Evolutionary conservation across 2,888 invertebrate species (phyloP), one percentile per base, ranked within the genome.

Genomic region (Eustalomyia histrio): DNA sequence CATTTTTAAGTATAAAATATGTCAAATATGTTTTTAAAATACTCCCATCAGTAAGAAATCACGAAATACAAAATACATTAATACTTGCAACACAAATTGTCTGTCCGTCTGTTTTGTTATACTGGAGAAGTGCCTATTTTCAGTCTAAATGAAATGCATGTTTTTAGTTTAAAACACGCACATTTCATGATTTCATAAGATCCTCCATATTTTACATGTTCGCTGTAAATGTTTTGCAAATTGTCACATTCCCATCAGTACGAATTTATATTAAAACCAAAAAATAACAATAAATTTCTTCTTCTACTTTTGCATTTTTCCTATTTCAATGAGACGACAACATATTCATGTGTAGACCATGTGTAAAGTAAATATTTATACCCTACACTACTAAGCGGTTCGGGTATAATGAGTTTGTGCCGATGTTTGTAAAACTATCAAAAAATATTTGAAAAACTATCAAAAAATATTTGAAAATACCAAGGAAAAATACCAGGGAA

Each of bases 21-120:
- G 74, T 81, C 71, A 78, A 78, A 78, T 81, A 78, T 78, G 55
- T 74, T 71, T 74, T 68, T 52, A 71, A 71, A 78, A 81, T 72
- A 78, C 71, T 75, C 78, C 74, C 81, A 81, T 81, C 63, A 65
- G 29, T 78, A 74, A 50, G 67, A 63, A 65, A 81, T 75, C 74
- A 78, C 74, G 78, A 74, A 81, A 63, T 65, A 39, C n/a, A 35
- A 43, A 35, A 35, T 35, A 35, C 35, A 35, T 12, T 43, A 14
- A 10, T 35, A 39, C 12, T 12, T 6, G 12, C 39, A 39, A 39
- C 17, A 17, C 29, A 29, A 29, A 29, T 1, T 6, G 29, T 29
- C 29, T 16, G 53, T 33, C 52, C 6, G 52, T 35, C 50, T 10
- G 53, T 17, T 65, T 24, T 43, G 18, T 53, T 12, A 14, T 17